A percentile compares a stretch with the other conserved stretches of the same genome.
Evolutionary conservation across 2,888 invertebrate species (phyloP).

Genomic region (Neelides folsomi): DNA sequence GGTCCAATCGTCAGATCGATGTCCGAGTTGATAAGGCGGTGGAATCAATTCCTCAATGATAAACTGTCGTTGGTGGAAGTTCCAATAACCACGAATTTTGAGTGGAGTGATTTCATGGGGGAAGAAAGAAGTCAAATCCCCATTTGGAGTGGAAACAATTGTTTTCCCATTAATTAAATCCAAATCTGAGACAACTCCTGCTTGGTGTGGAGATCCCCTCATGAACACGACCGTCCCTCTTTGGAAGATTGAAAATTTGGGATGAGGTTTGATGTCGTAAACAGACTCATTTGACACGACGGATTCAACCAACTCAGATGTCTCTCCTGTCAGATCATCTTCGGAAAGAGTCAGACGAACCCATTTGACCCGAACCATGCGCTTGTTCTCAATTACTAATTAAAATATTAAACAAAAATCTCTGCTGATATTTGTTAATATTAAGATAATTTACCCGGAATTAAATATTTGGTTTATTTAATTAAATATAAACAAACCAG

Average conservation of each 20-base stretch:
- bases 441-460: too few relatives aligned
- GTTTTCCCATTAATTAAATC: conserved; percentile 22
- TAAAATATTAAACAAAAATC: not conserved
- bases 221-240: conserved; percentile 26
- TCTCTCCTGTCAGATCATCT: conserved; percentile 5
- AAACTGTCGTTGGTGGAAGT: conserved; percentile 24
- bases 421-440: too few relatives aligned
- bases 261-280: conserved; percentile 21
- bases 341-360: conserved; percentile 2
- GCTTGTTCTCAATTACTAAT: conserved; percentile 4
- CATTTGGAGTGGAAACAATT: conserved; percentile 14
- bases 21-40: conserved; percentile 24
- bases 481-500: too few relatives aligned
- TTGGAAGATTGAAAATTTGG: conserved; percentile 17
- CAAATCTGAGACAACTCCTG: conserved; percentile 24
- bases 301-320: conserved; percentile 6
- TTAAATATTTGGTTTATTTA: too few relatives aligned
- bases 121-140: conserved; percentile 11
- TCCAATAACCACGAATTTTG: conserved; percentile 24
- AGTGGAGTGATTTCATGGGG: conserved; percentile 25
- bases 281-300: conserved; percentile 18
- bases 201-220: conserved; percentile 8
- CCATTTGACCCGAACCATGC: conserved; percentile 26
- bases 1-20: not conserved
- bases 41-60: conserved; percentile 18